Percentiles rank a stretch among this genome's conserved stretches.
These are phyloP conservation scores for Petrocephalus schoutedeni DNA, from an alignment of 2,797 vertebrate genomes.

Conservation along the genomic window DNA sequence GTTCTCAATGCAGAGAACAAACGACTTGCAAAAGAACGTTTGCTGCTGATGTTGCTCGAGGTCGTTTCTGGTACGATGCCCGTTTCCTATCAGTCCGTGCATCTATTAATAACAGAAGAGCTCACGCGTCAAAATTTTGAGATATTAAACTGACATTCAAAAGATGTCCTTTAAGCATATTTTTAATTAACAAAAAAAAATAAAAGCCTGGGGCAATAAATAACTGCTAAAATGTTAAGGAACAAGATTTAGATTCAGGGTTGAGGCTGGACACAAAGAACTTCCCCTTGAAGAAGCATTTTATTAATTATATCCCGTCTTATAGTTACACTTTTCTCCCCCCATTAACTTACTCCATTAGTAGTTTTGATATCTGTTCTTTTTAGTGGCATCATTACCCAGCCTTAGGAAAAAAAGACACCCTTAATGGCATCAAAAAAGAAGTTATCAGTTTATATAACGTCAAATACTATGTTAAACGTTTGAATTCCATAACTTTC, in stretches of 20 bases:
- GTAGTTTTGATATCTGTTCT: neutral
- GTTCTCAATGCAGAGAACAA: neutral
- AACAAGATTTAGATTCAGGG: neutral
- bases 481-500: neutral
- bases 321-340: slow-evolving; percentile 14
- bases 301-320: neutral
- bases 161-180: neutral
- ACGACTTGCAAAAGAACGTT: neutral
- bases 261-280: neutral
- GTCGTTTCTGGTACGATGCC: neutral
- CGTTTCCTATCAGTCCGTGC: neutral
- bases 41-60: neutral
- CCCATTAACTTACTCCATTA: neutral
- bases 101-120: neutral
- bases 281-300: slow-evolving; percentile 6
- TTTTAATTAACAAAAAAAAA: neutral
- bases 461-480: neutral
- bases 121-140: neutral
- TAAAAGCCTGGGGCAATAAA: neutral
- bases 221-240: neutral
- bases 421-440: neutral
- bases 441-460: neutral
- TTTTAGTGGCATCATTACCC: neutral
- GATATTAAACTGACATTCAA: neutral
- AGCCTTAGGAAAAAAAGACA: neutral